These are phyloP conservation scores for Drosophila takahashii DNA, from an alignment of 1,140 invertebrate species.

Conservation along the genomic window DNA sequence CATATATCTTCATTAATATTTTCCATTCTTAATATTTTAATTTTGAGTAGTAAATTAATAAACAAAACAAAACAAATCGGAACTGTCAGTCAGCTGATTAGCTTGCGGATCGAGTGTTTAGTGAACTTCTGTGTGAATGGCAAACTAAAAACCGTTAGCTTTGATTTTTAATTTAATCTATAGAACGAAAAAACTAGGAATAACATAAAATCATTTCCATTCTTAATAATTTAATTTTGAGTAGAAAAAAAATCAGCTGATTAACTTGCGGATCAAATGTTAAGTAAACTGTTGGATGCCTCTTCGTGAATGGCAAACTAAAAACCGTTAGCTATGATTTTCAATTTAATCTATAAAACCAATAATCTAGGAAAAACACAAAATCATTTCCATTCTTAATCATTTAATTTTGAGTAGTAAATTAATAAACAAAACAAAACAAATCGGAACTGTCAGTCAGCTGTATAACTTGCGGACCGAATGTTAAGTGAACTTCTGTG, in stretches of 20 bases:
- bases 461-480: conserved; percentile 1
- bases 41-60: no score
- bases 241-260: neutral
- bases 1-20: conserved; percentile 43
- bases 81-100: conserved; percentile 8
- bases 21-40: conserved; percentile 5
- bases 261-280: neutral
- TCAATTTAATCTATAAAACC: no score
- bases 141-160: no score
- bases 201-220: no score
- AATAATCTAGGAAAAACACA: no score
- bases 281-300: neutral
- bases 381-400: conserved; percentile 13
- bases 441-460: conserved; percentile 7
- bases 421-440: conserved; percentile 1
- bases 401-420: no score
- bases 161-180: no score
- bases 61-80: conserved; percentile 4
- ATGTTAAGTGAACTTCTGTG: neutral
- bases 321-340: neutral
- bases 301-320: neutral
- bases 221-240: neutral
- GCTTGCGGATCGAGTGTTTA: neutral
- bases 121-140: neutral
- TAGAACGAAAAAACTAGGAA: no score